Conservation (phyloP, 30 jellyfish, hydroid and myxozoan species). For the Nemopilema nomurai region DNA sequence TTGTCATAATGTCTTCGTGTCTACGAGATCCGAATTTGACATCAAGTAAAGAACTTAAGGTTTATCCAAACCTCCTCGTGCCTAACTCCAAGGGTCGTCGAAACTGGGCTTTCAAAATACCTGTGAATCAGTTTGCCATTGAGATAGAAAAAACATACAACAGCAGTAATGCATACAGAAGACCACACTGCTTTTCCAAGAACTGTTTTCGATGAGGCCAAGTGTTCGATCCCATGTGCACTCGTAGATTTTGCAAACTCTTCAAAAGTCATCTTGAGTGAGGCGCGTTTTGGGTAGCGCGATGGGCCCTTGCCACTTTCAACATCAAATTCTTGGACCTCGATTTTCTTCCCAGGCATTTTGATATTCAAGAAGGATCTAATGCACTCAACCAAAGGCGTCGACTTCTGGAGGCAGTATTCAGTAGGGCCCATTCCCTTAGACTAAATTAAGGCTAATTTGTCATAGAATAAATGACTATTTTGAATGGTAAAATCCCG, state of each 20-base stretch:
- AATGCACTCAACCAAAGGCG: too few relatives aligned
- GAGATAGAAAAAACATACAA: not conserved
- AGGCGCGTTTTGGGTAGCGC: too few relatives aligned
- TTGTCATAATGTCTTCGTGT: too few relatives aligned
- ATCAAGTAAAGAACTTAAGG: not conserved
- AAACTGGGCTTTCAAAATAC: not conserved
- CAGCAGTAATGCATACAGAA: not conserved
- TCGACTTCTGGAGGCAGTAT: too few relatives aligned
- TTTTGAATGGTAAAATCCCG: too few relatives aligned
- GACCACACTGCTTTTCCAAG: conserved; percentile 1
- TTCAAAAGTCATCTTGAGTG: not conserved
- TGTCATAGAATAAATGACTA: too few relatives aligned
- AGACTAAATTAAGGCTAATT: too few relatives aligned
- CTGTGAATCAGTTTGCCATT: not conserved
- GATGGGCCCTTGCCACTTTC: too few relatives aligned
- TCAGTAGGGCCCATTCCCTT: too few relatives aligned
- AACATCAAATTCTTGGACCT: too few relatives aligned
- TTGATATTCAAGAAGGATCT: too few relatives aligned
- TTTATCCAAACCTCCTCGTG: not conserved
- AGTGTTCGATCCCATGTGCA: conserved; percentile 2
- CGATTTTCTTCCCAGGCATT: too few relatives aligned
- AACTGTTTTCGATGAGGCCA: not conserved
- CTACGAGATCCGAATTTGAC: not conserved
- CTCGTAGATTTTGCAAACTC: conserved; percentile 2
- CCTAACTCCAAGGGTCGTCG: not conserved